Conservation (phyloP, 2,797 vertebrate species). For the Pyrocephalus nanus region DNA sequence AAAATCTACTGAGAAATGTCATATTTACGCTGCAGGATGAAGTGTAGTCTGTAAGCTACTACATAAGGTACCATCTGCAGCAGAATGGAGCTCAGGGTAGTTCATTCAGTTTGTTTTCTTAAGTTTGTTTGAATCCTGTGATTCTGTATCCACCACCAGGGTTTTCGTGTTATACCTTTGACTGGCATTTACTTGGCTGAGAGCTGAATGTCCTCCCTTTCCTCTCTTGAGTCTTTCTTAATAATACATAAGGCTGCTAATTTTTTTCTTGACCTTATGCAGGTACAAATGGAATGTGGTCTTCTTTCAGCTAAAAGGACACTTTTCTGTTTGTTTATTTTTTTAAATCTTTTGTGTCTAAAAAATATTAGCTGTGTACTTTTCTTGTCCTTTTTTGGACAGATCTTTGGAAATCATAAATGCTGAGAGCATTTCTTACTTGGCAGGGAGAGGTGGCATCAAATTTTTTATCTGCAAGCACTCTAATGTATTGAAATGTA, state of each 20-base stretch:
- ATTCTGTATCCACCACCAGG: not conserved
- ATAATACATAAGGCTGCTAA: not conserved
- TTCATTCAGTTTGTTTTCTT: not conserved
- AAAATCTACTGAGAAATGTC: not conserved
- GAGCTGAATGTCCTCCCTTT: not conserved
- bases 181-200: slow-evolving; percentile 14
- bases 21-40: not conserved
- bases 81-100: not conserved
- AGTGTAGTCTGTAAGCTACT: not conserved
- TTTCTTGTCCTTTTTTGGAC: not conserved
- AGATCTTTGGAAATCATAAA: not conserved
- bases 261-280: not conserved
- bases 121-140: slow-evolving; percentile 10
- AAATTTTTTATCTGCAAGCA: slow-evolving; percentile 2
- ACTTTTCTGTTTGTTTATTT: not conserved
- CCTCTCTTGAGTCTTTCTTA: not conserved
- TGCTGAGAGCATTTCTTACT: not conserved
- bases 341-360: not conserved
- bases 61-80: not conserved
- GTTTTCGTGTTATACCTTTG: not conserved
- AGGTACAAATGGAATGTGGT: not conserved
- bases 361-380: not conserved
- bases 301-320: not conserved
- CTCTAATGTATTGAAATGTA: not conserved
- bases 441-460: not conserved